Evolutionary conservation across 2,797 vertebrate species (phyloP), one percentile per base, ranked within the genome.

Genomic region (Chelidonichthys spinosus): DNA sequence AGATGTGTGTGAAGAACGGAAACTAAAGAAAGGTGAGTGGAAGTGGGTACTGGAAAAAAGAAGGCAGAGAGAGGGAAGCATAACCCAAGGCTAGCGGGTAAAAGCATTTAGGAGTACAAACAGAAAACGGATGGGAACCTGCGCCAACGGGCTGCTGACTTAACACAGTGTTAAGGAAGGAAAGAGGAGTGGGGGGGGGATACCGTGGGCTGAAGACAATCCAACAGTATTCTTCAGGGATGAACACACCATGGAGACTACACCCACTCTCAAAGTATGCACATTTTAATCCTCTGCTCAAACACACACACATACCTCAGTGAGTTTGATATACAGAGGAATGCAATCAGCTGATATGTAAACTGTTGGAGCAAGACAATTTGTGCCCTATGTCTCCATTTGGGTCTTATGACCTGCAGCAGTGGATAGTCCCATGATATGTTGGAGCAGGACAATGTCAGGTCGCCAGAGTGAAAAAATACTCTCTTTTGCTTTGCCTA

Each of bases 51-150:
- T 3, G 11, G 7, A 3, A 7, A 72, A 42, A 70, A 55, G 42
- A 68, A 63, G 40, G 14, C 25, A 71, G 47, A 76, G 33, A 69
- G 65, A 50, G 56, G n/a, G 69, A 83, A 82, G 56, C 54, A 63
- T 77, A 78, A 81, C 83, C 75, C 49, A 53, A 69, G 83, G 87
- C 80, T 40, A 61, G 49, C 39, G 54, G 72, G 74, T 76, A 81
- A 75, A 79, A 79, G 50, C 73, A 71, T 83, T 87, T 83, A 88
- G 76, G 63, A 63, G 69, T 52, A 72, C 80, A 84, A 88, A 85
- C 63, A 81, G 76, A 85, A 80, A 35, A 64, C 18, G 56, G 70
- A 76, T n/a, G 60, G 35, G 18, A 85, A 80, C 77, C 63, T 60
- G 63, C 65, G 81, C 84, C 64, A 78, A 69, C 10, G n/a, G 81